Conservation (phyloP, 2,113 vertebrate species). For the Istiophorus platypterus region DNA sequence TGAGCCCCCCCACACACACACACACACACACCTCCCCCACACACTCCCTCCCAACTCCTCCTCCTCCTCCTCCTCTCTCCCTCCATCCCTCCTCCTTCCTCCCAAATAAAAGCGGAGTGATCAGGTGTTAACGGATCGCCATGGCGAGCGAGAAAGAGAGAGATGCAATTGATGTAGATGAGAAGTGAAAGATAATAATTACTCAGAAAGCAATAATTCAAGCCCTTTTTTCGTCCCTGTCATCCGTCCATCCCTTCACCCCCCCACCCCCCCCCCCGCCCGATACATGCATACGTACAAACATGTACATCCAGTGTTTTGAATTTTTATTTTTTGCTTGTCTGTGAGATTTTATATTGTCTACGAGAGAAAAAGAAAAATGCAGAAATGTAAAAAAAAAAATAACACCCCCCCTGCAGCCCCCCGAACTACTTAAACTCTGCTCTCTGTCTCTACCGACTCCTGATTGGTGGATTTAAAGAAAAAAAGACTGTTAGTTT, state of each 20-base stretch:
- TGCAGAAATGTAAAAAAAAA: conserved; percentile 50
- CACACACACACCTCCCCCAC: conserved; percentile 12
- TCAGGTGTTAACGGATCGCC: conserved; percentile 80
- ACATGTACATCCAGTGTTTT: conserved; percentile 61
- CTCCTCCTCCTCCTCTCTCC: neutral
- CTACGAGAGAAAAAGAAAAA: conserved; percentile 74
- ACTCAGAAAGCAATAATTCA: conserved; percentile 88
- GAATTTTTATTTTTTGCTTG: conserved; percentile 79
- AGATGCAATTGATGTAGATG: conserved; percentile 80
- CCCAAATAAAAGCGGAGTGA: conserved; percentile 79
- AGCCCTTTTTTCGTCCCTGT: conserved; percentile 38
- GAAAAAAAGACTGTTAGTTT: conserved; percentile 84
- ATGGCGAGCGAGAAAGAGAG: conserved; percentile 71
- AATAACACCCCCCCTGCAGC: too few species aligned
- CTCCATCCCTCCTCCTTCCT: conserved; percentile 35
- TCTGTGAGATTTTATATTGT: conserved; percentile 87
- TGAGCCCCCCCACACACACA: conserved; percentile 72
- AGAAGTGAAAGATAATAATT: conserved; percentile 74
- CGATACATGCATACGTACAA: conserved; percentile 46
- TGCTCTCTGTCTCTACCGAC: conserved; percentile 59
- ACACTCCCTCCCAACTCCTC: conserved; percentile 7
- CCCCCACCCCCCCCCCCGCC: neutral
- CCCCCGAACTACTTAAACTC: conserved; percentile 8
- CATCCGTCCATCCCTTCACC: conserved; percentile 14
- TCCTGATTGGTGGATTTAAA: conserved; percentile 64